phyloP scores from a whole-genome alignment of 2,113 vertebrate genomes.

The Romanogobio albipinnatus region DNA sequence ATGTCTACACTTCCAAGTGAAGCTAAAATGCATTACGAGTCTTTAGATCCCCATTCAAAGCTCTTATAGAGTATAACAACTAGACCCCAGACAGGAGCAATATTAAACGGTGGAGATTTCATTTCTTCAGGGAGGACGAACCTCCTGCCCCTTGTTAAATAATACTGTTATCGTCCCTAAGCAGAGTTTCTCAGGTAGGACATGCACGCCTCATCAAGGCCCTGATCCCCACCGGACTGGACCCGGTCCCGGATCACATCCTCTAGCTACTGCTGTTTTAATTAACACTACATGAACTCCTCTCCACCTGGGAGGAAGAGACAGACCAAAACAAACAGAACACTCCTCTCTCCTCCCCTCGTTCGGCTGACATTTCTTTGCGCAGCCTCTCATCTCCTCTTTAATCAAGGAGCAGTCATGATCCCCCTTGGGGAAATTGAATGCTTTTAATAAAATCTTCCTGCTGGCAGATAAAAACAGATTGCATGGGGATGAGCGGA shows the following conservation, averaged over 20 bases:
- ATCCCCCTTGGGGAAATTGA: conserved; percentile 43
- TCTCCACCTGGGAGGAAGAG: conserved; percentile 15
- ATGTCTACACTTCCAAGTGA: not conserved
- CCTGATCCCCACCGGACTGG: conserved; percentile 18
- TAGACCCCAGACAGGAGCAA: not conserved
- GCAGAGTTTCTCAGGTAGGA: conserved; percentile 6
- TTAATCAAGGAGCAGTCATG: conserved; percentile 58
- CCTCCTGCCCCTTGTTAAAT: conserved; percentile 23
- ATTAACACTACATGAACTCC: conserved; percentile 47
- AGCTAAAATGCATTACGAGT: not conserved
- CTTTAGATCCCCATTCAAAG: not conserved
- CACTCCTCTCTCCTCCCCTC: not conserved
- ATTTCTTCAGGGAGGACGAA: not conserved
- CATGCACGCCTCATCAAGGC: conserved; percentile 19
- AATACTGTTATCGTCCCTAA: conserved; percentile 9
- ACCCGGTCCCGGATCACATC: conserved; percentile 18
- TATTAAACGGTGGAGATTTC: conserved; percentile 17
- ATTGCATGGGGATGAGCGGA: conserved; percentile 34
- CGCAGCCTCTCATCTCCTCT: conserved; percentile 43
- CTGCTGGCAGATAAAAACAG: conserved; percentile 57
- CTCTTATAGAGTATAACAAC: not conserved
- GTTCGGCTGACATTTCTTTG: conserved; percentile 39
- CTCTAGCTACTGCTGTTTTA: conserved; percentile 39
- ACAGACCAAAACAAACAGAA: conserved; percentile 35
- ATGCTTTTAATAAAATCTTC: conserved; percentile 61